These are phyloP conservation scores for Octopus bimaculoides DNA, from an alignment of 1,140 invertebrate species.

Conservation along the genomic window DNA sequence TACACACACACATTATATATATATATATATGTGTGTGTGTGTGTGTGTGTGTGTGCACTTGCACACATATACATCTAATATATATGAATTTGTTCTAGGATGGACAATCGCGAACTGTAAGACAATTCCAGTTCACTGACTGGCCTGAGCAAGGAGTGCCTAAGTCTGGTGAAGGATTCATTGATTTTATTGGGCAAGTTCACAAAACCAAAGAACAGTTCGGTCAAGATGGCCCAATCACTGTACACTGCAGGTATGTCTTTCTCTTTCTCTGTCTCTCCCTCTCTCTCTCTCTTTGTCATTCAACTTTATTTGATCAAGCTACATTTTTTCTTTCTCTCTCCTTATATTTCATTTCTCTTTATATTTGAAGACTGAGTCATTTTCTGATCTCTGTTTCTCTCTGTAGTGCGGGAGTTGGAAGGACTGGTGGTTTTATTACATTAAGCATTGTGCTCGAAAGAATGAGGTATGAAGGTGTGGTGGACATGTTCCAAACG, in stretches of 20 bases:
- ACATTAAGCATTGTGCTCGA: conserved; percentile 97
- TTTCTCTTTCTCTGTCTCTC: background rate
- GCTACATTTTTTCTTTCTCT: too few species aligned
- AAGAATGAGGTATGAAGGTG: conserved; percentile 97
- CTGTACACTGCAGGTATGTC: conserved; percentile 90
- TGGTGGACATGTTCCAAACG: conserved; percentile 98
- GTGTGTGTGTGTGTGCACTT: background rate
- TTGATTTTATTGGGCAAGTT: conserved; percentile 89
- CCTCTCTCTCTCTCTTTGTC: background rate
- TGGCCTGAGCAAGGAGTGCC: conserved; percentile 99
- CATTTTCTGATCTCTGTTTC: background rate
- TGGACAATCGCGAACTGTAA: conserved; percentile 90
- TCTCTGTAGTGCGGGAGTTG: conserved; percentile 60
- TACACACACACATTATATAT: too few species aligned
- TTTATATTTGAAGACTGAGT: too few species aligned
- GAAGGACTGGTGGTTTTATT: conserved; percentile 97
- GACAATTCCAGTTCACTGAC: conserved; percentile 99
- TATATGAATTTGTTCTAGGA: conserved; percentile 63
- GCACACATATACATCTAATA: background rate
- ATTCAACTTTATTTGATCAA: background rate
- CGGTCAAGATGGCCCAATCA: conserved; percentile 98
- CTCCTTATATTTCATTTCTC: too few species aligned
- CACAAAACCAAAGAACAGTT: conserved; percentile 99
- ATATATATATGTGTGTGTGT: background rate
- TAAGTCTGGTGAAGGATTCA: conserved; percentile 96